Evolutionary conservation across 2,888 invertebrate genomes (phyloP), one percentile per base, ranked within the genome.

Genomic region (Laothoe populi): DNA sequence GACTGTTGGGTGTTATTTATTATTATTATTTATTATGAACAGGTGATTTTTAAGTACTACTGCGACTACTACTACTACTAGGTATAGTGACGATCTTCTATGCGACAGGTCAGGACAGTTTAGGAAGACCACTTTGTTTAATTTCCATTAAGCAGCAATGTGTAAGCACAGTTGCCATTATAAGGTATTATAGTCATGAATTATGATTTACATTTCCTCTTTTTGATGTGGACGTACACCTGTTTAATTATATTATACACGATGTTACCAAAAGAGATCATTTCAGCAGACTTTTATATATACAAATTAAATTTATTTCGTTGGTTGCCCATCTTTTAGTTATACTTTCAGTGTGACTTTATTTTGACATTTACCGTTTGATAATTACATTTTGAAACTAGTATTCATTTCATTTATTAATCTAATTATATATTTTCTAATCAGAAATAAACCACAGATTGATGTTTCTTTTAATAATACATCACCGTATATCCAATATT

Each of bases 281-380:
- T 53, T 71, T 72, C 63, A 68, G 66, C 64, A 73, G 64, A 69
- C 70, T 74, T 64, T 35, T 35, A 53, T 53, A 35, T 19, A 31
- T 35, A 19, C 19, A 71, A 70, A 74, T 75, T 69, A 74, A 70
- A 73, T 75, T 75, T 76, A 79, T 77, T 72, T 35, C 8, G 35
- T 53, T 35, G 19, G 35, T 19, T 53, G 31, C 19, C 53, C 19
- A 53, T 35, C 19, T 19, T 35, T 19, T 53, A 53, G 53, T n/a
- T 35, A 53, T n/a, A 8, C 3, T 35, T 53, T 35, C 31, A 31
- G 31, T 19, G 19, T 53, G 19, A 35, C 7, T 53, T 53, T 53
- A 35, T 31, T 31, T 31, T 1, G 26, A 16, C 31, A 10, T 49
- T 26, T 49, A 31, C 8, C 19, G 8, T 35, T 19, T 19, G 35